Evolutionary conservation across 2,888 invertebrate genomes (phyloP).

Genomic region (Drosophila nr. perissopoda): DNA sequence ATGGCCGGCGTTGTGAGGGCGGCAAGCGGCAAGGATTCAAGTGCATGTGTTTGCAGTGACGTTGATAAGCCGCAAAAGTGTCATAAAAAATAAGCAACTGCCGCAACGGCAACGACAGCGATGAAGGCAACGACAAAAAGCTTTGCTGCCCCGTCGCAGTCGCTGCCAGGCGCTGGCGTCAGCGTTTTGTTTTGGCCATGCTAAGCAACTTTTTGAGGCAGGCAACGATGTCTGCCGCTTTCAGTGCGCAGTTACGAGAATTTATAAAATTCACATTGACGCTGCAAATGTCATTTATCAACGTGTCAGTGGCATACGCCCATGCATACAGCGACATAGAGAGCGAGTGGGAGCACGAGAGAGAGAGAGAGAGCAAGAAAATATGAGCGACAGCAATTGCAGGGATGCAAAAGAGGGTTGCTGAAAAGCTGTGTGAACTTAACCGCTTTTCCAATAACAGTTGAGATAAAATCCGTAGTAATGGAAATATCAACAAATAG

Average conservation of each 20-base stretch:
- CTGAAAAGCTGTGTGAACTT: neutral
- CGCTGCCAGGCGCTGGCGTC: conserved; percentile 45
- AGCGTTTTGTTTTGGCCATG: conserved; percentile 74
- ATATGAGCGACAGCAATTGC: neutral
- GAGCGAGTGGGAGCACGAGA: neutral
- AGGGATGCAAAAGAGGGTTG: neutral
- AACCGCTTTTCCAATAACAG: neutral
- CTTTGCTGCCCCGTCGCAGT: conserved; percentile 11
- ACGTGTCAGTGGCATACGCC: conserved; percentile 67
- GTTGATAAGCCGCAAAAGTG: conserved; percentile 80
- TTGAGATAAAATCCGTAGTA: neutral
- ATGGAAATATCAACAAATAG: neutral
- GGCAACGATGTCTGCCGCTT: conserved; percentile 17
- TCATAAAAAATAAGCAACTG: conserved; percentile 78
- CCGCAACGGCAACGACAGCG: conserved; percentile 27
- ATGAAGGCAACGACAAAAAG: conserved; percentile 28
- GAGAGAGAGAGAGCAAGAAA: neutral
- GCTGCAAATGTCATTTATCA: conserved; percentile 80
- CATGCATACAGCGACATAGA: conserved; percentile 30
- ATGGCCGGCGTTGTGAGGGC: neutral
- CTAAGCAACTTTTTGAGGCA: conserved; percentile 59
- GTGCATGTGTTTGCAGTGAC: conserved; percentile 72
- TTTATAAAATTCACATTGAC: conserved; percentile 81
- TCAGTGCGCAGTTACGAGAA: conserved; percentile 65
- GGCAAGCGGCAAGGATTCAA: conserved; percentile 10